Base-by-base conservation (phyloP, 1,140 invertebrate genomes). In the Paraescarpia echinospica region DNA sequence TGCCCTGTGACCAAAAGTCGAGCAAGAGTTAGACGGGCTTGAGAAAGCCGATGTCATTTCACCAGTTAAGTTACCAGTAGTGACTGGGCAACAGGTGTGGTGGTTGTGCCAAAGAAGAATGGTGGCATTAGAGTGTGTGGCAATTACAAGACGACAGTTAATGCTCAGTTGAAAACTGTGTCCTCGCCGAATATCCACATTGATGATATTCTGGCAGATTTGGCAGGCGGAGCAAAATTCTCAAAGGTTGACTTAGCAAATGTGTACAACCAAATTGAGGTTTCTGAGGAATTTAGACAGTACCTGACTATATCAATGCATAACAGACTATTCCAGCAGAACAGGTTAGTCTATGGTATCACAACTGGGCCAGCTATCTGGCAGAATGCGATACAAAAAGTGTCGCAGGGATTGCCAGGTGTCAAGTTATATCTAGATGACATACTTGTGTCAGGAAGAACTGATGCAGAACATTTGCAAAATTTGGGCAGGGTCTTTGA, bases 291-390 rank as follows among this genome's bases (percentile, higher is more conserved):
- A 2, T 94, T 93, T 12, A 94, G 93, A 89, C 33, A 88, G 91
- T 91, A 92, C 5, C 22, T 93, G 5, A 94, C 95, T 94, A 94
- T 96, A 33, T 95, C 95, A 91, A 94, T 41, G 48, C 95, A 90
- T 34, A 96, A 22, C 92, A 94, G 77, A 93, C 92, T 93, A 94
- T 95, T 89, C 48, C n/a, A 59, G 33, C 33, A 88, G 33, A 34
- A 35, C 6, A 14, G 91, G 33, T 22, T 93, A 88, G 33, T 92
- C 14, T 93, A 96, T 94, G 96, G 96, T 31, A 95, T 97, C 27
- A 95, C 96, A 93, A 95, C 94, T 6, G 96, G 96, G 0, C 96
- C 96, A 33, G 93, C 94, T 27, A 95, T 96, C 92, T 97, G 97
- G 92, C 95, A 97, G 93, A 34, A 94, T 93, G 94, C 95, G n/a